These are phyloP conservation scores for Crepidodera aurea DNA, from an alignment of 2,888 invertebrate genomes.

Conservation along the genomic window DNA sequence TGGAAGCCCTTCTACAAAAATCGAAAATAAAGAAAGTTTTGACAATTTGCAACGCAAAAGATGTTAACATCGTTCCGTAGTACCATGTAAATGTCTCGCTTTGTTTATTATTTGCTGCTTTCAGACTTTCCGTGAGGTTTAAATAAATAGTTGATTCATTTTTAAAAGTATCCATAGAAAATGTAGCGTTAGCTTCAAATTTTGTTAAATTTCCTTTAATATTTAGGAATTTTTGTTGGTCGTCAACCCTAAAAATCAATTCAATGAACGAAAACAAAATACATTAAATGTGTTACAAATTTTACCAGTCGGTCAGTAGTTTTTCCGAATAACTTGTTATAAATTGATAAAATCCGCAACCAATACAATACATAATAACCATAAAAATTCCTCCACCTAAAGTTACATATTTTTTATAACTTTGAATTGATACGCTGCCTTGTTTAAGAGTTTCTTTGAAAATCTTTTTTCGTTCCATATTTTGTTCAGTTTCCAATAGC, in stretches of 20 bases:
- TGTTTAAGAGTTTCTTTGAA: slow-evolving; percentile 48
- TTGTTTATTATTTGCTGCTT: background rate
- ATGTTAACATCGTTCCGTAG: slow-evolving; percentile 35
- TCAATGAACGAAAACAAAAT: too few relatives aligned
- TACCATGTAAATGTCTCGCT: slow-evolving; percentile 20
- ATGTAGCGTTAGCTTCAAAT: background rate
- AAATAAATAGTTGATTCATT: background rate
- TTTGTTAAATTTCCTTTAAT: slow-evolving; percentile 3
- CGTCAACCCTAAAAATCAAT: slow-evolving; percentile 46
- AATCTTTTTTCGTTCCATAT: slow-evolving; percentile 41
- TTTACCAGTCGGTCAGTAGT: slow-evolving; percentile 33
- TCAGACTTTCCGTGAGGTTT: background rate
- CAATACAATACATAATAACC: slow-evolving; percentile 30
- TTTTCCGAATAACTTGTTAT: slow-evolving; percentile 45
- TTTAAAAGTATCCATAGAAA: background rate
- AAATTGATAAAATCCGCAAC: slow-evolving; percentile 41
- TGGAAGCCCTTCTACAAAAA: slow-evolving; percentile 78
- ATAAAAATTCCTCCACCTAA: slow-evolving; percentile 46
- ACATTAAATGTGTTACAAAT: too few relatives aligned
- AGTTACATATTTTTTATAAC: slow-evolving; percentile 48
- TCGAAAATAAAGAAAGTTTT: slow-evolving; percentile 67
- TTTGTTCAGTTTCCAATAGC: slow-evolving; percentile 40
- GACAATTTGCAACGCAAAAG: slow-evolving; percentile 32
- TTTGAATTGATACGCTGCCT: slow-evolving; percentile 44
- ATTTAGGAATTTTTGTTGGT: slow-evolving; percentile 39